These are phyloP conservation scores for Heliornis fulica DNA, from an alignment of 2,113 vertebrate genomes.

Conservation along the genomic window DNA sequence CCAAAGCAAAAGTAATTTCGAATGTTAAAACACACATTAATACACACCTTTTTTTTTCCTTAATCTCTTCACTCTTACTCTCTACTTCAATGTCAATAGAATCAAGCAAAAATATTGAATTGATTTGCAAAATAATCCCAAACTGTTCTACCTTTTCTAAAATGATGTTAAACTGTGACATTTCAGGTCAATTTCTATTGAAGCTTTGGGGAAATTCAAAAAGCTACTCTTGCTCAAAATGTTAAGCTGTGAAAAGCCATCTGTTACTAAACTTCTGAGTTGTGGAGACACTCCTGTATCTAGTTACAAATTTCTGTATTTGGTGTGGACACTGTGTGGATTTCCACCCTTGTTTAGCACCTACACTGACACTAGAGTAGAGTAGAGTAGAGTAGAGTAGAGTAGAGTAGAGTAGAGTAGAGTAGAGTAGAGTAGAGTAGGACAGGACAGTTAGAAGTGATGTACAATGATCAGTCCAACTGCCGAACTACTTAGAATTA, in stretches of 20 bases:
- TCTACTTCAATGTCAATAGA: background rate
- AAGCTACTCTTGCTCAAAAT: background rate
- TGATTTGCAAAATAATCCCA: background rate
- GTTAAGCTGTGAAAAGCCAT: background rate
- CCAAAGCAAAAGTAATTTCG: background rate
- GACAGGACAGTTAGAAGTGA: background rate
- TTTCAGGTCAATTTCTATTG: background rate
- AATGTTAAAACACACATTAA: background rate
- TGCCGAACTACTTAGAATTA: background rate
- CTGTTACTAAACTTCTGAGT: background rate
- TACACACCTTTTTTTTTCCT: background rate
- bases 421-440: background rate
- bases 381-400: background rate
- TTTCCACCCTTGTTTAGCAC: background rate
- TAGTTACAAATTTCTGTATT: background rate
- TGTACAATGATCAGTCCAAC: background rate
- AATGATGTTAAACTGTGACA: background rate
- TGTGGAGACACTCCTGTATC: background rate
- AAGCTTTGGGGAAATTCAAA: background rate
- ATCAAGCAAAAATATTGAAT: background rate
- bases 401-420: background rate
- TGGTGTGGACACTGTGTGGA: fast-evolving
- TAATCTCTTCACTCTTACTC: background rate
- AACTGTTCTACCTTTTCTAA: background rate
- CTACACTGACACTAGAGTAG: background rate